Conservation (phyloP, 1,140 invertebrate species). For the Brachionus paranguensis region DNA sequence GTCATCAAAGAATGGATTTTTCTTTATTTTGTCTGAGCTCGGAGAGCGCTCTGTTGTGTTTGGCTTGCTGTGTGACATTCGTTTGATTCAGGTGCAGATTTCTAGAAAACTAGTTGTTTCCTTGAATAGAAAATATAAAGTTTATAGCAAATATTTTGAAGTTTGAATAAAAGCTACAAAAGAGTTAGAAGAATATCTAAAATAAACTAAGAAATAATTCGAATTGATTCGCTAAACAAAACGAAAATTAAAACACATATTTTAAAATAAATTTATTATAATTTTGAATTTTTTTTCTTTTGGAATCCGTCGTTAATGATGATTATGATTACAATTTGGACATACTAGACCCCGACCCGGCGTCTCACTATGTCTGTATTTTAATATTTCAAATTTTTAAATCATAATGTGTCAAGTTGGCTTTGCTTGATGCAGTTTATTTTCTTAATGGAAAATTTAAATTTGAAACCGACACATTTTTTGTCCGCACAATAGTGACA, state of each 20-base stretch:
- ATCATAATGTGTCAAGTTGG: neutral
- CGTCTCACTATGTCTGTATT: neutral
- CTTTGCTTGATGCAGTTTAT: neutral
- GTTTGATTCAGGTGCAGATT: neutral
- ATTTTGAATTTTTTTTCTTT: slow-evolving; percentile 11
- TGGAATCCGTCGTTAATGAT: slow-evolving; percentile 2
- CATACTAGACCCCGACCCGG: neutral
- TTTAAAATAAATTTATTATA: slow-evolving; percentile 28
- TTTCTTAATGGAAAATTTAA: neutral
- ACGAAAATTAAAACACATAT: slow-evolving; percentile 1
- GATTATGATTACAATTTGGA: neutral
- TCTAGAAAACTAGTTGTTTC: neutral
- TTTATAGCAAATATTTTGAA: no score
- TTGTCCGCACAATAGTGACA: neutral
- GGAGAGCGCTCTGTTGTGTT: neutral
- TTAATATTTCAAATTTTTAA: neutral
- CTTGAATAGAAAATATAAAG: neutral
- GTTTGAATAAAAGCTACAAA: neutral
- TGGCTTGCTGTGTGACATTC: neutral
- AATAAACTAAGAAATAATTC: slow-evolving; percentile 33
- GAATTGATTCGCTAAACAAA: slow-evolving; percentile 24
- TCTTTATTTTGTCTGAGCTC: neutral
- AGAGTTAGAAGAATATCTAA: neutral
- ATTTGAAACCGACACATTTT: neutral
- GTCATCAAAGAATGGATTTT: neutral